phyloP scores from a whole-genome alignment of 2,888 invertebrate species.

The Chymomyza fuscimana region DNA sequence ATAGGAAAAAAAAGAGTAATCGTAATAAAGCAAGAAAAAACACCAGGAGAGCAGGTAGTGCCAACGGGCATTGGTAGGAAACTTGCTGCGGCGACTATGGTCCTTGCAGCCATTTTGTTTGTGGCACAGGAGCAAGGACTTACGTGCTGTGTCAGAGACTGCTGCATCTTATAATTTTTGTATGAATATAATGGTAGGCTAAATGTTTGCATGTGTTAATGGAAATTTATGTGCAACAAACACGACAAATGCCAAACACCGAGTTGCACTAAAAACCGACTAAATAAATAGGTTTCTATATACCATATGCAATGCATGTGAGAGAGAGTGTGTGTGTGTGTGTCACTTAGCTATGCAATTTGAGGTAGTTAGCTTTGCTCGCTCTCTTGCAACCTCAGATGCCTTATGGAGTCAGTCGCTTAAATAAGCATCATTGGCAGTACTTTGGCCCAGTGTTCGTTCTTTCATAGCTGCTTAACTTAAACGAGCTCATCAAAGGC shows the following conservation, averaged over 20 bases:
- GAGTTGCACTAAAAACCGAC: not conserved
- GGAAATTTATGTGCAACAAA: slow-evolving; percentile 63
- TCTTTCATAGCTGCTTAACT: not conserved
- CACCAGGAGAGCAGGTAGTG: slow-evolving; percentile 39
- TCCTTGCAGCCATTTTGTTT: not conserved
- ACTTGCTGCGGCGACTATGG: not conserved
- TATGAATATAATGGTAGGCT: slow-evolving; percentile 66
- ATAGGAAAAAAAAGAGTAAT: not conserved
- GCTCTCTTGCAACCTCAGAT: slow-evolving; percentile 20
- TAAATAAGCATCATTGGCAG: slow-evolving; percentile 18
- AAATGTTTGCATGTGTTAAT: slow-evolving; percentile 70
- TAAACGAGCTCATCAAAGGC: slow-evolving; percentile 30
- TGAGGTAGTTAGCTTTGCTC: slow-evolving; percentile 37
- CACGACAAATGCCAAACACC: slow-evolving; percentile 40
- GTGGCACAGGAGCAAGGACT: slow-evolving; percentile 3
- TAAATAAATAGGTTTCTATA: not conserved
- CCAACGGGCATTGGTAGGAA: not conserved
- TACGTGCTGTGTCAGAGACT: slow-evolving; percentile 13
- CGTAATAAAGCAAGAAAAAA: not conserved
- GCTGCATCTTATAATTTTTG: slow-evolving; percentile 68
- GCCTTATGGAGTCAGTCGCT: slow-evolving; percentile 27
- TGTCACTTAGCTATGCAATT: slow-evolving; percentile 40
- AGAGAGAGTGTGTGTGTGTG: too few species aligned
- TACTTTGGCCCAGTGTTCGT: not conserved
- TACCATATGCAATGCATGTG: not conserved